A percentile compares a stretch with the other conserved stretches of the same genome.
Conservation (phyloP, 2,888 invertebrate species). For the Cheilosia impressa region DNA sequence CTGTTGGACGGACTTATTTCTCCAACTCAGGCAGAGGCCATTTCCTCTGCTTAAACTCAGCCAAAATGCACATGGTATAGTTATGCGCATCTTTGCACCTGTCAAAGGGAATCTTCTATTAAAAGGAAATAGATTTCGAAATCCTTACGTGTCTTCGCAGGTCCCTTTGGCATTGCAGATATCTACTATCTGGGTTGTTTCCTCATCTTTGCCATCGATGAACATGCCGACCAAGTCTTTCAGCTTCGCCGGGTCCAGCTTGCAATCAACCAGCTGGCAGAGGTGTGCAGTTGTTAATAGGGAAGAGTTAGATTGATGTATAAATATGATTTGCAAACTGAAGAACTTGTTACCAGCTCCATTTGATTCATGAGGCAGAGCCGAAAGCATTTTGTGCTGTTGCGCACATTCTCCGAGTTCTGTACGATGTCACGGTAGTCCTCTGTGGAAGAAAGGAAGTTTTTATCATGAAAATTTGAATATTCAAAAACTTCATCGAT, state of each 20-base stretch:
- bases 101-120: no score
- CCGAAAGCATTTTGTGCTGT: slow-evolving; percentile 80
- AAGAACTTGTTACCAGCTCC: slow-evolving; percentile 77
- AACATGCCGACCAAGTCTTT: slow-evolving; percentile 4
- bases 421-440: slow-evolving; percentile 76
- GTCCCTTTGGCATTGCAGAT: slow-evolving; percentile 35
- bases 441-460: slow-evolving; percentile 8
- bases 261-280: slow-evolving; percentile 30
- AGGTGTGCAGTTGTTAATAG: no score
- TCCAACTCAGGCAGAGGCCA: slow-evolving; percentile 45
- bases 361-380: slow-evolving; percentile 80
- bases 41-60: slow-evolving; percentile 11
- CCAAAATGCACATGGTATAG: slow-evolving; percentile 41
- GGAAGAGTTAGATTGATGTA: no score
- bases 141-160: slow-evolving; percentile 35
- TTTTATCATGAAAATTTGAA: no score
- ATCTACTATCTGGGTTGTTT: slow-evolving; percentile 28
- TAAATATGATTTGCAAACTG: background rate
- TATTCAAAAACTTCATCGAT: no score
- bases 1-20: background rate
- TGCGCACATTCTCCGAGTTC: slow-evolving; percentile 77
- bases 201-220: slow-evolving; percentile 33
- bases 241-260: slow-evolving; percentile 34
- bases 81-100: slow-evolving; percentile 52
- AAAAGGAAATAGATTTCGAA: no score